Evolutionary conservation across 2,797 vertebrate species (phyloP), one percentile per base, ranked within the genome.

Genomic region (Protosalanx chinensis): DNA sequence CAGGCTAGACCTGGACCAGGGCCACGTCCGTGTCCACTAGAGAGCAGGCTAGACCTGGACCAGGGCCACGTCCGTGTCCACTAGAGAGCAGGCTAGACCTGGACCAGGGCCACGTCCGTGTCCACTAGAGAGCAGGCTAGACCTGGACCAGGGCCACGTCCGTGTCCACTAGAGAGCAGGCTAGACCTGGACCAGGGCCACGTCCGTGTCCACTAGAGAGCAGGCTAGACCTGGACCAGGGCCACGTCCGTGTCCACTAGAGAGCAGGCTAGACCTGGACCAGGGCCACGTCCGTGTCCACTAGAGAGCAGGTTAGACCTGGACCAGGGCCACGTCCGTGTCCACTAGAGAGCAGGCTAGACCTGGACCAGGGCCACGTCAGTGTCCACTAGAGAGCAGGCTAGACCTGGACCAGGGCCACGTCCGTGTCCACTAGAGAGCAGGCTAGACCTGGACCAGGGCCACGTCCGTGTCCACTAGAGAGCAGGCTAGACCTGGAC

Each of bases 71-170:
- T 76, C 70, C 76, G 53, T 77, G 70, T 74, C 90, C 92, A 91
- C 88, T 89, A 93, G 92, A 88, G 89, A 73, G 87, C 90, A 92
- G 85, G 81, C 86, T 87, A 65, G 75, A 81, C 84, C 90, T 86
- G 81, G 76, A 60, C 66, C 78, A 77, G 88, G 84, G 82, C 67
- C 80, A 81, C 79, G 76, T 76, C 70, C 76, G 53, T 77, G 70
- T 74, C 90, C 92, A 91, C 88, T 89, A 93, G 92, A 88, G 89
- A 73, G 87, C 90, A 92, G 85, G 81, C 86, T 87, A 65, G 75
- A 81, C 84, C 90, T 86, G 81, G 76, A 60, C 66, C 78, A 77
- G 88, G 84, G 82, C 67, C 80, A 81, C 79, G 76, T 76, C 70
- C 76, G 53, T 77, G 70, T 74, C 90, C 92, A 91, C 88, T 89